Conservation (phyloP, 2,113 vertebrate genomes). For the Perca flavescens region DNA sequence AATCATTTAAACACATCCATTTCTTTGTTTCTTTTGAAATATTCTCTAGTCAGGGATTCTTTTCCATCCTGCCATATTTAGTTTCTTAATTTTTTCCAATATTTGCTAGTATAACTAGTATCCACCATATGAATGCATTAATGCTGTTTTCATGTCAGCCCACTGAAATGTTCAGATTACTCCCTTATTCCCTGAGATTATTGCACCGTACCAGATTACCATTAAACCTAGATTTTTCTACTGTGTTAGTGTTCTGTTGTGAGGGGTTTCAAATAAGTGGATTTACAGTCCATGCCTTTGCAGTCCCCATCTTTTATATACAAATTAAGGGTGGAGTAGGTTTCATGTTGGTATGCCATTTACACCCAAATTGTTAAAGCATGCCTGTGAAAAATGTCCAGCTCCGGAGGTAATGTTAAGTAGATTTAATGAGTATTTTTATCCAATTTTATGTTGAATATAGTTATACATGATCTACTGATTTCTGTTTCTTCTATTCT, state of each 20-base stretch:
- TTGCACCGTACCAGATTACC: conserved; percentile 6
- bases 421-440: no score
- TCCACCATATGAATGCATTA: background rate
- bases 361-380: background rate
- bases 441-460: background rate
- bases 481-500: background rate
- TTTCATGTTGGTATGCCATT: background rate
- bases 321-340: background rate
- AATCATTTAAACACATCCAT: background rate
- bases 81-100: background rate
- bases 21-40: background rate
- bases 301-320: background rate
- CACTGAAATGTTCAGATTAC: conserved; percentile 27
- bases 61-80: background rate
- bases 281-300: background rate
- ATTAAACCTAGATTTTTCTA: conserved; percentile 35
- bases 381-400: background rate
- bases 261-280: conserved; percentile 15
- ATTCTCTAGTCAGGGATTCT: background rate
- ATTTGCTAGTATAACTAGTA: background rate
- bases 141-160: conserved; percentile 9
- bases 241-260: background rate
- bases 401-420: background rate
- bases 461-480: background rate
- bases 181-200: conserved; percentile 46